phyloP scores from a whole-genome alignment of 2,797 vertebrate species.

The Neostethus bicornis region DNA sequence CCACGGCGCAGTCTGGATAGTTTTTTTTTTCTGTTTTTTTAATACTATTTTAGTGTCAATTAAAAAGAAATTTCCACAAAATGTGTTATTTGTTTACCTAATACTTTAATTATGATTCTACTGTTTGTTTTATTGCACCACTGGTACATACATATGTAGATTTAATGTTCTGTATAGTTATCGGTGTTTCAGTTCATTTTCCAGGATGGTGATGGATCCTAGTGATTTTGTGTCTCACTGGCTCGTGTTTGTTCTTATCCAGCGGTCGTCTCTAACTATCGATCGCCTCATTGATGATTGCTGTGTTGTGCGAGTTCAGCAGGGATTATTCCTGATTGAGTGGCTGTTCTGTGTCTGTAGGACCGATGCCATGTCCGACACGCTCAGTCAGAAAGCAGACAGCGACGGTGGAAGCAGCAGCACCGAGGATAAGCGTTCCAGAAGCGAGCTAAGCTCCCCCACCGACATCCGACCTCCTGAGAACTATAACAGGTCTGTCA shows the following conservation, averaged over 20 bases:
- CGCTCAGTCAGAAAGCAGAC: conserved; percentile 93
- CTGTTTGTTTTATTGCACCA: too few relatives aligned
- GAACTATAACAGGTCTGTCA: conserved; percentile 83
- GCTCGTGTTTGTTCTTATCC: conserved; percentile 37
- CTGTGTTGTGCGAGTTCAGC: conserved; percentile 27
- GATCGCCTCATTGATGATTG: conserved; percentile 48
- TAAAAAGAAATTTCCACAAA: too few relatives aligned
- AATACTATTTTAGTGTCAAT: too few relatives aligned
- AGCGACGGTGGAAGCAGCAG: conserved; percentile 93
- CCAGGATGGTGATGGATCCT: conserved; percentile 19
- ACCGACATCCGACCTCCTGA: conserved; percentile 90
- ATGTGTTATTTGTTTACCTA: too few relatives aligned
- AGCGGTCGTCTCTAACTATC: conserved; percentile 43
- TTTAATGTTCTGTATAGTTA: not conserved
- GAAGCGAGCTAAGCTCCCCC: conserved; percentile 93
- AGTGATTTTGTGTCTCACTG: conserved; percentile 25
- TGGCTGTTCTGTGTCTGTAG: conserved; percentile 65
- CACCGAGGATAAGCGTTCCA: conserved; percentile 90
- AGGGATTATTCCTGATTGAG: conserved; percentile 27
- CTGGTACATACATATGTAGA: too few relatives aligned
- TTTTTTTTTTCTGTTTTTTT: not conserved
- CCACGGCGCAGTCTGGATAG: not conserved
- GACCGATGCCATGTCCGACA: conserved; percentile 91
- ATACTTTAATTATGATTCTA: too few relatives aligned
- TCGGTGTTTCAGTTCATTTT: conserved; percentile 8